A percentile compares a stretch with the other conserved stretches of the same genome.
These are phyloP conservation scores for Sarcophaga carnaria DNA, from an alignment of 2,888 invertebrate species.

Conservation along the genomic window DNA sequence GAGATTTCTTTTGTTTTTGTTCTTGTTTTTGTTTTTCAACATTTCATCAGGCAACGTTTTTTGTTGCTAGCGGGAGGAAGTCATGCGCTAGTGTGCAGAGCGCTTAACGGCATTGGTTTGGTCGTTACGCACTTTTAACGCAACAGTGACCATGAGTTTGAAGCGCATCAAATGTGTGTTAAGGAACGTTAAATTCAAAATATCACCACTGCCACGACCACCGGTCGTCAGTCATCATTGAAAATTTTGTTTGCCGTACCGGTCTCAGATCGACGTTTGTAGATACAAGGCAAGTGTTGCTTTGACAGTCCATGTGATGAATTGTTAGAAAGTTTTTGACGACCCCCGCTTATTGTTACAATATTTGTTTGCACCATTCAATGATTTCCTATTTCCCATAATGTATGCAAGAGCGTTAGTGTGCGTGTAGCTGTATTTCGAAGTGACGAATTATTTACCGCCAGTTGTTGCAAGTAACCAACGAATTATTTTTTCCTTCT, in stretches of 20 bases:
- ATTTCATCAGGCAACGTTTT: conserved; percentile 61
- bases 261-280: conserved; percentile 46
- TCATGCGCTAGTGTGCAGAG: conserved; percentile 70
- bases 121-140: conserved; percentile 68
- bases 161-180: conserved; percentile 62
- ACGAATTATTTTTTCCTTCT: conserved; percentile 9
- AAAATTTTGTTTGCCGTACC: not conserved
- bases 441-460: conserved; percentile 65
- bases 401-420: not conserved
- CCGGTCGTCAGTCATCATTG: not conserved
- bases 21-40: not conserved
- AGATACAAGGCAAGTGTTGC: conserved; percentile 55
- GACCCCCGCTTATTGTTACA: not conserved
- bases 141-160: conserved; percentile 59
- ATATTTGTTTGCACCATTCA: not conserved
- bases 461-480: conserved; percentile 24
- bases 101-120: conserved; percentile 29
- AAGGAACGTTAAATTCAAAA: conserved; percentile 23
- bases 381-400: not conserved
- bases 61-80: conserved; percentile 66
- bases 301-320: conserved; percentile 68
- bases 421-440: conserved; percentile 15
- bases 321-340: conserved; percentile 54
- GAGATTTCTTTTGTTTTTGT: conserved; percentile 42
- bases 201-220: not conserved